These are phyloP conservation scores for Caenorhabditis remanei DNA, from an alignment of 1,140 invertebrate genomes.

Conservation along the genomic window DNA sequence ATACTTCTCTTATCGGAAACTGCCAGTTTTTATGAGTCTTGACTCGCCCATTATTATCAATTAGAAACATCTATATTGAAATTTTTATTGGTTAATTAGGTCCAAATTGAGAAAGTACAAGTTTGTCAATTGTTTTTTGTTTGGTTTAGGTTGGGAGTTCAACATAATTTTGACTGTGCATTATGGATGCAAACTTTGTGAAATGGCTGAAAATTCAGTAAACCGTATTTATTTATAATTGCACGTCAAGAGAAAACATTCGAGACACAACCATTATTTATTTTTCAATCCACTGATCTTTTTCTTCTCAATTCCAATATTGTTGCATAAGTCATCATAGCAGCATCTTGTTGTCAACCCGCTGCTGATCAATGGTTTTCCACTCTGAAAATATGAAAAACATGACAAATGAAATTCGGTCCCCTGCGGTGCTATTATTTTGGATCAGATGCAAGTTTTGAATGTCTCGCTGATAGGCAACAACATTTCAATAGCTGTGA, in stretches of 20 bases:
- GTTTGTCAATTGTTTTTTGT: background rate
- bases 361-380: too few species aligned
- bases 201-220: too few species aligned
- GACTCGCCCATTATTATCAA: constrained; percentile 26
- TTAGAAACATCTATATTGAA: constrained; percentile 32
- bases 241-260: too few species aligned
- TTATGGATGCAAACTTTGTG: too few species aligned
- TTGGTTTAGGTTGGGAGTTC: background rate
- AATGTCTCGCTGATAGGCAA: too few species aligned
- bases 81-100: constrained; percentile 38
- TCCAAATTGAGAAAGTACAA: background rate
- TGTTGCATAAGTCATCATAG: background rate
- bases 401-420: background rate
- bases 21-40: constrained; percentile 26
- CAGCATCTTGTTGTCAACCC: constrained; percentile 26
- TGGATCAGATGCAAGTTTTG: too few species aligned
- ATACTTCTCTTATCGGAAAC: constrained; percentile 29
- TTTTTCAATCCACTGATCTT: background rate
- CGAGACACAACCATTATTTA: background rate
- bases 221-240: too few species aligned
- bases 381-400: constrained; percentile 27
- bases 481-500: too few species aligned
- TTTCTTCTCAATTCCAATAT: background rate
- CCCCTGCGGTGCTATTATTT: too few species aligned
- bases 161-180: too few species aligned